Evolutionary conservation across 2,888 invertebrate genomes (phyloP), one percentile per base, ranked within the genome.

Genomic region (Napeogenes sylphis): DNA sequence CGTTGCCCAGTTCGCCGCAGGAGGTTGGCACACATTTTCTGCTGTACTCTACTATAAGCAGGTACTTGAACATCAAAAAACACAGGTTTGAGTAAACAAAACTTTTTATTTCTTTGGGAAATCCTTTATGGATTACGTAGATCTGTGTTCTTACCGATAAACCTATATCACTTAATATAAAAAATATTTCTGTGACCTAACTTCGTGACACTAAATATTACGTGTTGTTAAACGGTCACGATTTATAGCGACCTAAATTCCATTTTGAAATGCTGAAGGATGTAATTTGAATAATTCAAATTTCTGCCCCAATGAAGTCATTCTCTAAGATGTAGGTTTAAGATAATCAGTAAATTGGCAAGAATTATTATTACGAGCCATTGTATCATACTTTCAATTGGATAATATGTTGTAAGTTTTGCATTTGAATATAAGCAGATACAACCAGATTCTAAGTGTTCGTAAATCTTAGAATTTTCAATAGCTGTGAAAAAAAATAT

Each of bases 1-100:
- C 96, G 90, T 85, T 97, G 64, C 98, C 98, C 3, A 94, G 95
- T 59, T 91, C 95, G 30, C 97, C 97, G 0, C 95, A 96, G 79
- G 96, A 97, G 77, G 95, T 98, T 68, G 94, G 94, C 71, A 97
- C 97, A 0, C 94, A 94, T 84, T 97, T 95, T 84, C 92, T 94
- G 57, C 91, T 97, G 67, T 96, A 94, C 82, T 94, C 94, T 0
- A 93, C 93, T 2, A 88, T 92, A 68, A 92, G 92, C 83, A 92
- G 94, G 85, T 93, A 91, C 60, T 45, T 58, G n/a, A 12, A 5
- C 4, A 42, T 42, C 42, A 10, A 12, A 42, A 42, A 10, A 42
- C 42, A 42, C 21, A 21, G 21, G 21, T 42, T 42, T 38, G 21
- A 21, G 21, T 21, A 21, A 21, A 21, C 21, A 21, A 21, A 21